A percentile compares a stretch with the other conserved stretches of the same genome.
phyloP scores from a whole-genome alignment of 2,113 vertebrate genomes.

The Buteo buteo region DNA sequence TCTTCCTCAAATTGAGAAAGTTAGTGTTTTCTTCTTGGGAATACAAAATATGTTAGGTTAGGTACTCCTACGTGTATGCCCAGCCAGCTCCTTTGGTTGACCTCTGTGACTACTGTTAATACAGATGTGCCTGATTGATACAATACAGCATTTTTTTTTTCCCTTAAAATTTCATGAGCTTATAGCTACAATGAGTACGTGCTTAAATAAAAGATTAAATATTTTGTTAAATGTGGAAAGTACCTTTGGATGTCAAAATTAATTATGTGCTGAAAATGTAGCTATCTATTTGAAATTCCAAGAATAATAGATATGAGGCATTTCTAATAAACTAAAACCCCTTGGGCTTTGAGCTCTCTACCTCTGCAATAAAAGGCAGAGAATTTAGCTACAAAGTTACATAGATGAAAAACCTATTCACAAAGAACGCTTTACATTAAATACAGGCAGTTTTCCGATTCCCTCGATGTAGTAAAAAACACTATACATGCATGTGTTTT shows the following conservation, averaged over 20 bases:
- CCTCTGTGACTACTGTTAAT: not conserved
- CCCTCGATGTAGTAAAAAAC: not conserved
- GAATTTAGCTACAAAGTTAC: not conserved
- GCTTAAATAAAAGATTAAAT: not conserved
- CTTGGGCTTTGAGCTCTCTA: not conserved
- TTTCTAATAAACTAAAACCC: not conserved
- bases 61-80: not conserved
- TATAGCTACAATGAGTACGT: not conserved
- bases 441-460: not conserved
- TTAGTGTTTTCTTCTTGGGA: not conserved
- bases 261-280: constrained; percentile 6
- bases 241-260: not conserved
- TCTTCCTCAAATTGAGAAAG: not conserved
- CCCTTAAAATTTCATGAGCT: not conserved
- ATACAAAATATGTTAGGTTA: not conserved
- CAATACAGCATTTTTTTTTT: not conserved
- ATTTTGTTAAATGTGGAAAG: not conserved
- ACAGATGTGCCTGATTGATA: not conserved
- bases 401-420: not conserved
- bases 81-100: not conserved
- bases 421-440: not conserved
- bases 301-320: not conserved
- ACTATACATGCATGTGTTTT: not conserved
- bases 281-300: not conserved
- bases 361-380: not conserved